Conservation (phyloP, 1,140 invertebrate species). For the Drosophila prosaltans region DNA sequence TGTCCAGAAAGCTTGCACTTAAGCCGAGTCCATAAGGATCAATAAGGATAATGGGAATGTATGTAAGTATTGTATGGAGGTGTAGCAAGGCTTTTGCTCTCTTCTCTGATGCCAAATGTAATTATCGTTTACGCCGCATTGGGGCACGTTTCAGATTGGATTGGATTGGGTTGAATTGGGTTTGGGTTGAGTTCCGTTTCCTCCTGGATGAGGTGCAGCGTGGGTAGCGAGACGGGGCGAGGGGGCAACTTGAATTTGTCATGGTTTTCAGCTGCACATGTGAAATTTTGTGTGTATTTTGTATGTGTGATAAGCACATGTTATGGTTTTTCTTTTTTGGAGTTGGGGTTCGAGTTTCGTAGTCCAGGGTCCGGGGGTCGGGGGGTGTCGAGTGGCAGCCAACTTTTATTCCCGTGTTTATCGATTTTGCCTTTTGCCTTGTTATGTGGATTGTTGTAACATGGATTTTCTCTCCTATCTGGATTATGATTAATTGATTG, state of each 20-base stretch:
- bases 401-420: constrained; percentile 52
- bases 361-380: neutral
- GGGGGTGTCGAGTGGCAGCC: constrained; percentile 24
- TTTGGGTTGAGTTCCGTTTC: constrained; percentile 19
- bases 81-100: constrained; percentile 31
- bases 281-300: constrained; percentile 16
- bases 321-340: constrained; percentile 61
- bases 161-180: constrained; percentile 41
- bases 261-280: constrained; percentile 71
- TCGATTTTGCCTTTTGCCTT: constrained; percentile 57
- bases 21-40: constrained; percentile 74
- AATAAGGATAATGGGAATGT: constrained; percentile 72
- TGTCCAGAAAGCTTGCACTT: constrained; percentile 65
- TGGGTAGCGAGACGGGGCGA: constrained; percentile 14
- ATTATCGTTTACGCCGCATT: constrained; percentile 76
- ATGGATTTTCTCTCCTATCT: constrained; percentile 70
- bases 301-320: constrained; percentile 73
- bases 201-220: neutral
- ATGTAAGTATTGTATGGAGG: constrained; percentile 51
- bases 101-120: constrained; percentile 52
- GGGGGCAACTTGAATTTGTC: constrained; percentile 69
- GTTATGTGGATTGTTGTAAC: constrained; percentile 62
- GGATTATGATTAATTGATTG: constrained; percentile 79
- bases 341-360: constrained; percentile 33
- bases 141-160: constrained; percentile 72